A percentile compares a stretch with the other conserved stretches of the same genome.
These are phyloP conservation scores for Eudemis profundana DNA, from an alignment of 2,888 invertebrate species.

Conservation along the genomic window DNA sequence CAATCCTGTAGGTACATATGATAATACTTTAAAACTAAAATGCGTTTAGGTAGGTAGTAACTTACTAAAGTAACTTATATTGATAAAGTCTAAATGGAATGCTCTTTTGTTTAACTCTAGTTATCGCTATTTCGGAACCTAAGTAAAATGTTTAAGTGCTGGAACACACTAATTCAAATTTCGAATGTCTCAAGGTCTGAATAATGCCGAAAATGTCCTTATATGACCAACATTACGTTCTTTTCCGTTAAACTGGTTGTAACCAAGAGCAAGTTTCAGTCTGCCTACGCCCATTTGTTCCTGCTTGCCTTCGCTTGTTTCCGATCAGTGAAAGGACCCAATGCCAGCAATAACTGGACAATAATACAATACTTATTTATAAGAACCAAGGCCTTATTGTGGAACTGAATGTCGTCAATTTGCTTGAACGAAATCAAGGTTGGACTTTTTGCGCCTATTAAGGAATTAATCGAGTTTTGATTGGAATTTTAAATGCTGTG, in stretches of 20 bases:
- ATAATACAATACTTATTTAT: slow-evolving; percentile 35
- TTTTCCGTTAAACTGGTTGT: slow-evolving; percentile 12
- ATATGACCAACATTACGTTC: not conserved
- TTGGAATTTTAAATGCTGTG: slow-evolving; percentile 11
- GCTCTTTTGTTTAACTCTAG: not conserved
- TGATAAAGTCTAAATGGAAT: too few relatives aligned
- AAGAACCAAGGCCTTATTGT: slow-evolving; percentile 39
- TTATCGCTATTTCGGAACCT: too few relatives aligned
- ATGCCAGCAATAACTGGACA: slow-evolving; percentile 55
- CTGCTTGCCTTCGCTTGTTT: slow-evolving; percentile 65
- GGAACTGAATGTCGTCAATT: slow-evolving; percentile 32
- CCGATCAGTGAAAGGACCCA: slow-evolving; percentile 70
- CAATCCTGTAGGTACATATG: too few relatives aligned
- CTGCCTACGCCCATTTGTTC: slow-evolving; percentile 52
- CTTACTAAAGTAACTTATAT: too few relatives aligned
- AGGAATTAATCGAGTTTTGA: slow-evolving; percentile 22
- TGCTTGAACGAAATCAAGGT: slow-evolving; percentile 36
- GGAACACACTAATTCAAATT: not conserved
- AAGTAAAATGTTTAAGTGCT: not conserved
- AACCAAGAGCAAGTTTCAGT: slow-evolving; percentile 17
- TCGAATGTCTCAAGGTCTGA: not conserved
- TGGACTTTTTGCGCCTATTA: slow-evolving; percentile 24
- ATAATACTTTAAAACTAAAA: too few relatives aligned
- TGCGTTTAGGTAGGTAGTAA: too few relatives aligned
- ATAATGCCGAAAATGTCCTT: not conserved